Percentiles rank a stretch among this genome's conserved stretches.
Conservation (phyloP, 2,797 vertebrate genomes). For the Micrastur ruficollis region DNA sequence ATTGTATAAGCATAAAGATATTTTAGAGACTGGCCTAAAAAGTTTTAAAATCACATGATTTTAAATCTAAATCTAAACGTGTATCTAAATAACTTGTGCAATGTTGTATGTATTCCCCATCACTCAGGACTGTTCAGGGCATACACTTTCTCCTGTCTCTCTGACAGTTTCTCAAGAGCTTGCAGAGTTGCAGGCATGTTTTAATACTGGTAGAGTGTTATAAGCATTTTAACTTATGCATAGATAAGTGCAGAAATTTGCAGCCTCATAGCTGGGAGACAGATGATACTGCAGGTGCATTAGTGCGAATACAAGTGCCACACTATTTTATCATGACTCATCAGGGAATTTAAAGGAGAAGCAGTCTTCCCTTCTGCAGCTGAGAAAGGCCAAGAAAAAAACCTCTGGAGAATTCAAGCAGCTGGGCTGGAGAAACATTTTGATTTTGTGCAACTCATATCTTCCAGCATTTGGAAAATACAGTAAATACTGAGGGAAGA, state of each 20-base stretch:
- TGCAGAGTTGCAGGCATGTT: neutral
- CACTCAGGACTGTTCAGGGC: neutral
- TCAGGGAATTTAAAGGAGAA: conserved; percentile 42
- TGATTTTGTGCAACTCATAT: neutral
- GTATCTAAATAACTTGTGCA: neutral
- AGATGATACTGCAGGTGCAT: conserved; percentile 51
- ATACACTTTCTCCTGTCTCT: neutral
- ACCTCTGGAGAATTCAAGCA: conserved; percentile 11
- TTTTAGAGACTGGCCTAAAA: neutral
- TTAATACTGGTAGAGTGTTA: neutral
- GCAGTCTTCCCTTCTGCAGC: neutral
- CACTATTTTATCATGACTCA: conserved; percentile 46
- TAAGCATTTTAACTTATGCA: conserved; percentile 5
- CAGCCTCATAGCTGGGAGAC: conserved; percentile 15
- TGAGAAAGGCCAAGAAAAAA: conserved; percentile 11
- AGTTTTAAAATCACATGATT: neutral
- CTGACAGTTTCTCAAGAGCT: neutral
- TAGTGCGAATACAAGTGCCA: neutral
- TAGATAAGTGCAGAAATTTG: conserved; percentile 24
- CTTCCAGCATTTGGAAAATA: neutral
- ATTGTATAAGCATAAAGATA: neutral
- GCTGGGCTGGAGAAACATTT: conserved; percentile 26
- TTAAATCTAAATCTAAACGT: neutral
- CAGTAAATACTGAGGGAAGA: neutral
- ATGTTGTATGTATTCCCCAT: neutral